Conservation (phyloP, 2,888 invertebrate genomes). For the Trilocha varians region DNA sequence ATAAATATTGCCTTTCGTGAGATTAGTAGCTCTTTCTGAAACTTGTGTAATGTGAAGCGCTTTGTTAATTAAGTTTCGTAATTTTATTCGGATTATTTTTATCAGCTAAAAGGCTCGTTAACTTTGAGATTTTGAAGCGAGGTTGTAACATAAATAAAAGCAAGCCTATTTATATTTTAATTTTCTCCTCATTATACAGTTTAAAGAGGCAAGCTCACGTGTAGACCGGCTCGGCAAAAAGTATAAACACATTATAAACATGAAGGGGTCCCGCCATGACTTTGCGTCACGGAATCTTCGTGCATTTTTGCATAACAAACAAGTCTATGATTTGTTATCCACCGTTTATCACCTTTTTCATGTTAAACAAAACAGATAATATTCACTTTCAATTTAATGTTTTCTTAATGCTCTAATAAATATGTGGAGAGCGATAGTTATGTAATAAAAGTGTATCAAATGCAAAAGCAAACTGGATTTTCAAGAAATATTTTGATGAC, state of each 20-base stretch:
- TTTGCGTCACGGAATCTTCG: constrained; percentile 59
- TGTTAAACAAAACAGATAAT: too few species aligned
- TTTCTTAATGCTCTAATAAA: too few species aligned
- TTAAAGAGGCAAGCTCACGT: constrained; percentile 36
- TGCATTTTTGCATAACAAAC: constrained; percentile 67
- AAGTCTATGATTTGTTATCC: constrained; percentile 49
- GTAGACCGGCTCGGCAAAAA: constrained; percentile 40
- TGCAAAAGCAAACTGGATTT: constrained; percentile 11
- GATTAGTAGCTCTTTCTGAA: constrained; percentile 54
- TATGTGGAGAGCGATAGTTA: constrained; percentile 25
- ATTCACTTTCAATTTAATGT: too few species aligned
- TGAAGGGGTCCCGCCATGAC: constrained; percentile 46
- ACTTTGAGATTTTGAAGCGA: constrained; percentile 11
- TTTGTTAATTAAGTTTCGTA: constrained; percentile 37
- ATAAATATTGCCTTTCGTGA: constrained; percentile 58
- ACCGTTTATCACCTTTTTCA: constrained; percentile 35
- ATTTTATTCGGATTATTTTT: constrained; percentile 11
- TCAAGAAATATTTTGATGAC: constrained; percentile 42
- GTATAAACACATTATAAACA: constrained; percentile 58
- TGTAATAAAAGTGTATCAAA: constrained; percentile 20
- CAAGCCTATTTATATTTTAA: constrained; percentile 32
- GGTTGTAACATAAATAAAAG: constrained; percentile 13
- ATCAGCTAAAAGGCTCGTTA: constrained; percentile 15
- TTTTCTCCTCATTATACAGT: constrained; percentile 36
- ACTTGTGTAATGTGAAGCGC: constrained; percentile 40